Conservation (phyloP, 2,113 vertebrate genomes). For the Etheostoma cragini region DNA sequence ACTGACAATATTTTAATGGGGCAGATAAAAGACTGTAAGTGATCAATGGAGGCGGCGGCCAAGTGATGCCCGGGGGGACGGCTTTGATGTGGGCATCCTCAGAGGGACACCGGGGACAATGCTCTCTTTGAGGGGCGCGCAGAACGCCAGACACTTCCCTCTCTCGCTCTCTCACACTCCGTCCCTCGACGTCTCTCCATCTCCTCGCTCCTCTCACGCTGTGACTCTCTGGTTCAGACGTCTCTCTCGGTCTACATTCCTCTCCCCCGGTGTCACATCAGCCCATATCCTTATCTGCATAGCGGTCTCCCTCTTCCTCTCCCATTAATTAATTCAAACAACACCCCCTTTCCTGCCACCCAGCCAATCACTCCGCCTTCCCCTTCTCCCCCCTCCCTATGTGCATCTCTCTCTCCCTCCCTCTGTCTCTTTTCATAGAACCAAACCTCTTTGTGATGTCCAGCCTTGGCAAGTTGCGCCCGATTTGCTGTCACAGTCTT, state of each 20-base stretch:
- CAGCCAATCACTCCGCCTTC: constrained; percentile 78
- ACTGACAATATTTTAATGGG: constrained; percentile 87
- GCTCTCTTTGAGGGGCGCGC: constrained; percentile 84
- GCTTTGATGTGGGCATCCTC: constrained; percentile 90
- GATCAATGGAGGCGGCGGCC: constrained; percentile 89
- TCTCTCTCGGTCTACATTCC: constrained; percentile 48
- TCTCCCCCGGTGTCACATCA: constrained; percentile 60
- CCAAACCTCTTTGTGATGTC: constrained; percentile 83
- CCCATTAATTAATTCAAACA: constrained; percentile 83
- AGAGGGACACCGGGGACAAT: constrained; percentile 86
- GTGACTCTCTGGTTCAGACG: constrained; percentile 23
- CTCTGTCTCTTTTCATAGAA: constrained; percentile 82
- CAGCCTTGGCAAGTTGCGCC: constrained; percentile 85
- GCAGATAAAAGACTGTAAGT: constrained; percentile 88
- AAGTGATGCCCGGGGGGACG: constrained; percentile 86
- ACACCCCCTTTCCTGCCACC: constrained; percentile 79
- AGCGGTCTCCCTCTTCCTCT: constrained; percentile 73
- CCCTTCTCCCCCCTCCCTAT: constrained; percentile 65
- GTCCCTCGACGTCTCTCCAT: constrained; percentile 46
- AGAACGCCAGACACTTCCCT: constrained; percentile 81
- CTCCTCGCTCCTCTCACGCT: constrained; percentile 35
- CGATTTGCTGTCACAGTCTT: constrained; percentile 86
- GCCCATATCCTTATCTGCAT: constrained; percentile 67
- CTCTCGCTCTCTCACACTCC: constrained; percentile 52
- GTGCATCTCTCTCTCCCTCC: constrained; percentile 69